Evolutionary conservation across 2,797 vertebrate genomes (phyloP).

Genomic region (Xerus rutilus): DNA sequence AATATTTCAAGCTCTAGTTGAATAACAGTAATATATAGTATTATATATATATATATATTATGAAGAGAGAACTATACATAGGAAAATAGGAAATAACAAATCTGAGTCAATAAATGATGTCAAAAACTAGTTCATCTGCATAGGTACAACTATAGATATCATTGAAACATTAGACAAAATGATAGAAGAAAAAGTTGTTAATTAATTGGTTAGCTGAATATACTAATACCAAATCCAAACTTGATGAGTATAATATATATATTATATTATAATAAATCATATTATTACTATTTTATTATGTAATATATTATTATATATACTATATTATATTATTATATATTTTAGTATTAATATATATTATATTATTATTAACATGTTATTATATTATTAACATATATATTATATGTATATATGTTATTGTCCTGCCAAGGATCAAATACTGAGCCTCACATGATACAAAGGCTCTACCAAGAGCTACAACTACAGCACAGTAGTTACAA

Average conservation of each 20-base stretch:
- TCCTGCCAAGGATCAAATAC: not conserved
- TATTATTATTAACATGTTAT: too few relatives aligned
- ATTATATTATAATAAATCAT: too few relatives aligned
- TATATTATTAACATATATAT: too few relatives aligned
- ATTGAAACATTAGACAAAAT: not conserved
- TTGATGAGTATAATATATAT: not conserved
- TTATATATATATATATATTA: not conserved
- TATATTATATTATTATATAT: too few relatives aligned
- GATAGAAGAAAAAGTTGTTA: not conserved
- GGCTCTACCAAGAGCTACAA: not conserved
- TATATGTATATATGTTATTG: not conserved
- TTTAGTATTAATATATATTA: too few relatives aligned
- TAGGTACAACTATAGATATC: not conserved
- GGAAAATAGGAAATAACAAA: not conserved
- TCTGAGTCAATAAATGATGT: not conserved
- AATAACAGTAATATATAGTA: not conserved
- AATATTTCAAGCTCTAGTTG: not conserved
- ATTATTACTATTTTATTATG: too few relatives aligned
- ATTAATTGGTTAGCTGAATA: conserved; percentile 25
- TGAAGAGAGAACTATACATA: not conserved
- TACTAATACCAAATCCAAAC: not conserved
- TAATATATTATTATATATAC: too few relatives aligned
- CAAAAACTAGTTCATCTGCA: not conserved
- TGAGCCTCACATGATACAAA: not conserved
- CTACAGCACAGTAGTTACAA: not conserved